These are phyloP conservation scores for Protobothrops flavoviridis DNA, from an alignment of 2,113 vertebrate species.

Conservation along the genomic window DNA sequence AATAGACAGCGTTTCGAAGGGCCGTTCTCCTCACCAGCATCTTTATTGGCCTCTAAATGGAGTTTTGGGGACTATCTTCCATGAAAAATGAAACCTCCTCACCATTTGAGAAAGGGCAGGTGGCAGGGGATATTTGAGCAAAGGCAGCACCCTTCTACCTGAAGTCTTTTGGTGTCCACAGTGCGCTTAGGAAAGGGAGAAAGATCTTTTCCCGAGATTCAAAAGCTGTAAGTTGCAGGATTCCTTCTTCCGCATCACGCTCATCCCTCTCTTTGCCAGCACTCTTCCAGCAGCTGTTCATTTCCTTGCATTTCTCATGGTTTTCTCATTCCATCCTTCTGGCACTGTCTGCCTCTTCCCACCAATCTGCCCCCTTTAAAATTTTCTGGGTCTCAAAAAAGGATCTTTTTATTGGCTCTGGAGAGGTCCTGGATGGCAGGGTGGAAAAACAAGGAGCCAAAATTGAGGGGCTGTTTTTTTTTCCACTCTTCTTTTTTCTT, in stretches of 20 bases:
- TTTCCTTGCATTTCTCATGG: constrained; percentile 83
- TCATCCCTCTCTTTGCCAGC: constrained; percentile 58
- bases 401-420: constrained; percentile 71
- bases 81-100: background rate
- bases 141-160: background rate
- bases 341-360: constrained; percentile 81
- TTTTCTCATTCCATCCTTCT: constrained; percentile 85
- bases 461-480: background rate
- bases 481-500: background rate
- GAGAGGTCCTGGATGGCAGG: constrained; percentile 63
- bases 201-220: background rate
- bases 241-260: background rate
- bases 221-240: background rate
- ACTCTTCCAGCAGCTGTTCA: constrained; percentile 86
- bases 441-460: background rate
- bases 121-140: background rate
- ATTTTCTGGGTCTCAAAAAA: constrained; percentile 79
- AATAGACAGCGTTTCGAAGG: background rate
- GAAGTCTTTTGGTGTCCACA: background rate
- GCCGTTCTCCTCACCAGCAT: background rate
- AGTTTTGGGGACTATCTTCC: background rate
- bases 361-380: constrained; percentile 83
- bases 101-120: too few relatives aligned
- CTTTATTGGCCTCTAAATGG: background rate
- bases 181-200: background rate